Evolutionary conservation across 1,140 invertebrate species (phyloP).

Genomic region (Drosophila kepulauana): DNA sequence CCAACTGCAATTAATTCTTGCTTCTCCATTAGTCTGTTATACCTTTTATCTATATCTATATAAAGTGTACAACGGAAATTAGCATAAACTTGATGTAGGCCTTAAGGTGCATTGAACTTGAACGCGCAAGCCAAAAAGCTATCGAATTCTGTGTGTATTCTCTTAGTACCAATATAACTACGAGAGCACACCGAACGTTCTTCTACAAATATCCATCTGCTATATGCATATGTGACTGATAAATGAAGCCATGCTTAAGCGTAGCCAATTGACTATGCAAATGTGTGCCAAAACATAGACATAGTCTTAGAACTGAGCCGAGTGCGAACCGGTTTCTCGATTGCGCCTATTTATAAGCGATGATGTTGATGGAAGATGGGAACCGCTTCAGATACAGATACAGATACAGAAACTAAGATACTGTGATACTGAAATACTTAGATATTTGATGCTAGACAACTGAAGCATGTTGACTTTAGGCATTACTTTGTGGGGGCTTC

Average conservation of each 20-base stretch:
- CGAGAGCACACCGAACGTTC: not conserved
- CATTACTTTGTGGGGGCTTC: conserved; percentile 20
- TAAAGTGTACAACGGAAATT: not conserved
- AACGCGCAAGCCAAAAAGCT: not conserved
- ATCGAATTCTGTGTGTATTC: conserved; percentile 22
- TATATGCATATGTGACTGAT: not conserved
- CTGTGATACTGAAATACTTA: not conserved
- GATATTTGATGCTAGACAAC: not conserved
- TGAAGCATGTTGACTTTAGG: conserved; percentile 4
- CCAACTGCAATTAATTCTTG: no score
- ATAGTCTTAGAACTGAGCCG: conserved; percentile 21
- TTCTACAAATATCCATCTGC: not conserved
- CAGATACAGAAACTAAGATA: conserved; percentile 8
- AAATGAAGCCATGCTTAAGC: conserved; percentile 15
- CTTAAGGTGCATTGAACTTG: conserved; percentile 33
- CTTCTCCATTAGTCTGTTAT: not conserved
- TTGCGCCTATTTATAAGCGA: conserved; percentile 52
- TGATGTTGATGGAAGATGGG: conserved; percentile 49
- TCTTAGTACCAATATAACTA: conserved; percentile 29
- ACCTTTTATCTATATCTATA: not conserved
- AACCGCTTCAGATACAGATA: conserved; percentile 1
- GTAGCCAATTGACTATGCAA: conserved; percentile 60
- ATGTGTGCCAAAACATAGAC: conserved; percentile 61
- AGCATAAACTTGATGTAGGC: conserved; percentile 15
- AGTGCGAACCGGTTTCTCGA: conserved; percentile 31